phyloP scores from a whole-genome alignment of 2,888 invertebrate species.

The Platerodrilus igneus region DNA sequence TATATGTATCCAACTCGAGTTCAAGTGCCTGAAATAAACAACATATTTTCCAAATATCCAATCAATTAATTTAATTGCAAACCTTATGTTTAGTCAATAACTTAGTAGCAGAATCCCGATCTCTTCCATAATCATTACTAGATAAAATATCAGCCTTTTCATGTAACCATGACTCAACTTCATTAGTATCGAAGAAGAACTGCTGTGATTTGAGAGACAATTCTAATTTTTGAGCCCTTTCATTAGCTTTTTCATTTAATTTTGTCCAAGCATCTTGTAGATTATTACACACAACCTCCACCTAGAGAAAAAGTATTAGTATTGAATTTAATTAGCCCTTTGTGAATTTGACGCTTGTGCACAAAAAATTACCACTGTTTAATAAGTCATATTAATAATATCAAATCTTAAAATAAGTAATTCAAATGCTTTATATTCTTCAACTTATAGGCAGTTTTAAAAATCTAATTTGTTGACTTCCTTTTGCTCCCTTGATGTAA shows the following conservation, averaged over 20 bases:
- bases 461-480: no score
- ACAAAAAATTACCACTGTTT: no score
- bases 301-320: constrained; percentile 47
- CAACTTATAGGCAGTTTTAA: no score
- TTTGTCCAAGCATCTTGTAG: constrained; percentile 71
- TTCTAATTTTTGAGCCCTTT: constrained; percentile 74
- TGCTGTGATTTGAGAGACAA: constrained; percentile 86
- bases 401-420: no score
- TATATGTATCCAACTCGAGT: constrained; percentile 86
- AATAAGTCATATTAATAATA: no score
- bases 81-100: constrained; percentile 92
- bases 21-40: constrained; percentile 66
- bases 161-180: constrained; percentile 89
- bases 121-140: constrained; percentile 83
- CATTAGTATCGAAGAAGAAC: constrained; percentile 85
- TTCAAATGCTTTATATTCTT: no score
- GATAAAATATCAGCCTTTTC: constrained; percentile 79
- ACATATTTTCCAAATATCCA: neutral
- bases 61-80: constrained; percentile 16
- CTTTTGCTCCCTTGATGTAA: no score
- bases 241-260: constrained; percentile 64
- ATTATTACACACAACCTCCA: constrained; percentile 68
- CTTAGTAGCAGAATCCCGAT: constrained; percentile 87
- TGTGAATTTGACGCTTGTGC: no score
- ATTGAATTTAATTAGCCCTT: constrained; percentile 1